phyloP scores from a whole-genome alignment of 2,888 invertebrate species.

The Troides aeacus region DNA sequence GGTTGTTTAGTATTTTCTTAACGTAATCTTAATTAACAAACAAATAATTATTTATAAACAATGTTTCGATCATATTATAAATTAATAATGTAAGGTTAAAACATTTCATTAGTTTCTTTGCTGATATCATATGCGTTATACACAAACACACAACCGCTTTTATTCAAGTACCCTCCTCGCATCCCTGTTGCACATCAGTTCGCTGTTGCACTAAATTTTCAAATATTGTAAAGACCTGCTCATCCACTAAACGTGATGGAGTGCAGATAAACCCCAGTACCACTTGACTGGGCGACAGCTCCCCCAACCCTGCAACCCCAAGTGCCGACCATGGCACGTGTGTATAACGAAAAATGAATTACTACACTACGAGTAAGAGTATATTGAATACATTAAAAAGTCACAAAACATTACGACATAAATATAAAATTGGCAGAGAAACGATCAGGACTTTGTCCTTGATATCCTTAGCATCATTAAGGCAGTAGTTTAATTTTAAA shows the following conservation, averaged over 20 bases:
- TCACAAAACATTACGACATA: no score
- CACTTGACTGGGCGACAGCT: conserved; percentile 44
- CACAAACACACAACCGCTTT: background rate
- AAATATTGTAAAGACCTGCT: conserved; percentile 27
- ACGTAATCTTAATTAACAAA: no score
- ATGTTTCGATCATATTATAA: no score
- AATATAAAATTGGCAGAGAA: no score
- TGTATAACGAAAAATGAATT: conserved; percentile 19
- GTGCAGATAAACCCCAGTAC: conserved; percentile 49
- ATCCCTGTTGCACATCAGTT: conserved; percentile 22
- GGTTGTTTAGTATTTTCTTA: no score
- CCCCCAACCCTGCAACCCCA: conserved; percentile 30
- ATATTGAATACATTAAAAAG: no score
- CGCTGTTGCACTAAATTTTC: conserved; percentile 19
- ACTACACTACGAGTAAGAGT: background rate
- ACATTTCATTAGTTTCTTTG: no score
- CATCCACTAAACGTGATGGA: conserved; percentile 50
- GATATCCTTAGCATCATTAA: no score
- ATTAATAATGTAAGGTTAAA: no score
- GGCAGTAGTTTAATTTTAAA: no score
- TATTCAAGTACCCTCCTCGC: background rate
- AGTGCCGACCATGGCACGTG: conserved; percentile 37
- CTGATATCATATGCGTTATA: background rate
- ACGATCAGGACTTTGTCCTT: no score
- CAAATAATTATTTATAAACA: no score